These are phyloP conservation scores for Cygnus atratus DNA, from an alignment of 2,113 vertebrate genomes.

Conservation along the genomic window DNA sequence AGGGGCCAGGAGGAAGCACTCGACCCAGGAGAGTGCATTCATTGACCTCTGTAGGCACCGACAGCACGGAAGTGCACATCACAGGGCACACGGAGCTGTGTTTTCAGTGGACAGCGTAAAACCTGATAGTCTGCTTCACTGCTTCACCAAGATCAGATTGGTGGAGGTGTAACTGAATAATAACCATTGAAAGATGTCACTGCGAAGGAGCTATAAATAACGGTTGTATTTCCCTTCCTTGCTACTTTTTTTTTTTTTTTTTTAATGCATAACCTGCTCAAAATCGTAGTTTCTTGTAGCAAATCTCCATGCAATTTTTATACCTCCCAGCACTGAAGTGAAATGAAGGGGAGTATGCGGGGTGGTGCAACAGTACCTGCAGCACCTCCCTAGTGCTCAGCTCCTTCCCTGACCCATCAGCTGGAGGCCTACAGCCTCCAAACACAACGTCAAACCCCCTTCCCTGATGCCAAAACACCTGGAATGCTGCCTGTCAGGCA, in stretches of 20 bases:
- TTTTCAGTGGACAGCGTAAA: background rate
- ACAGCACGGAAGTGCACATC: background rate
- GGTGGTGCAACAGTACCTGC: no score
- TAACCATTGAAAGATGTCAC: background rate
- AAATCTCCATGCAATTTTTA: background rate
- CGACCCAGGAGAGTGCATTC: background rate
- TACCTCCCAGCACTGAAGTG: background rate
- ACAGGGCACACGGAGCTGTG: fast-evolving
- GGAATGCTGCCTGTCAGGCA: background rate
- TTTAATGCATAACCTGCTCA: background rate
- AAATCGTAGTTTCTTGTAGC: background rate
- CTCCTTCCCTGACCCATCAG: background rate
- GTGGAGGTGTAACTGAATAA: background rate
- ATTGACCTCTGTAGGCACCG: conserved; percentile 19
- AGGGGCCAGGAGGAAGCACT: conserved; percentile 26
- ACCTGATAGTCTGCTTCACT: background rate
- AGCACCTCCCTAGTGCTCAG: background rate
- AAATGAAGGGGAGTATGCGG: background rate
- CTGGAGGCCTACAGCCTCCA: background rate
- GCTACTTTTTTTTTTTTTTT: background rate
- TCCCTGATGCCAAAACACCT: background rate
- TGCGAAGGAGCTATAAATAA: background rate
- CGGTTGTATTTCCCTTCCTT: background rate
- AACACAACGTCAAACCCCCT: background rate
- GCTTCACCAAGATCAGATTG: background rate